phyloP scores from a whole-genome alignment of 2,888 invertebrate genomes.

The Dasypogon diadema region DNA sequence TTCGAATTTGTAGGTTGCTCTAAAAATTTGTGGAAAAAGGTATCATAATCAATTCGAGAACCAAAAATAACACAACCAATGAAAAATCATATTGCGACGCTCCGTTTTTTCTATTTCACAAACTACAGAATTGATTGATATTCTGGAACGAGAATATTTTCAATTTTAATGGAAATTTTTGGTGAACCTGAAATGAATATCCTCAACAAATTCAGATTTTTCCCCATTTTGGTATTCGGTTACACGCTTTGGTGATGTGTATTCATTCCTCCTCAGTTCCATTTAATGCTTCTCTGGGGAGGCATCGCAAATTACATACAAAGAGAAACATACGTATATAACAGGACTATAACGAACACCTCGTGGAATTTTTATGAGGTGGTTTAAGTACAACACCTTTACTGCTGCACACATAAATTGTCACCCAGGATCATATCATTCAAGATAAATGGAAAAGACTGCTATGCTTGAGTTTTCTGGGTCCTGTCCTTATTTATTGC shows the following conservation, averaged over 20 bases:
- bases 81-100: no score
- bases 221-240: constrained; percentile 14
- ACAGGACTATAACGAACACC: constrained; percentile 15
- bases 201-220: neutral
- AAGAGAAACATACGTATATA: constrained; percentile 22
- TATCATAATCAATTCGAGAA: no score
- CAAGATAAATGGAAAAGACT: constrained; percentile 47
- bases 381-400: constrained; percentile 47
- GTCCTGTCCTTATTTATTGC: constrained; percentile 32
- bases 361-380: constrained; percentile 44
- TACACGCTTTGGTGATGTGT: constrained; percentile 11
- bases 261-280: constrained; percentile 20
- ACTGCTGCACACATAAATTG: constrained; percentile 27
- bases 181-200: neutral
- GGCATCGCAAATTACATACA: constrained; percentile 22
- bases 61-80: no score
- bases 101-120: no score
- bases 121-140: no score
- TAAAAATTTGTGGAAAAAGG: no score
- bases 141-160: no score
- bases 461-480: constrained; percentile 24
- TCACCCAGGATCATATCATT: constrained; percentile 39
- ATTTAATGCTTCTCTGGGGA: constrained; percentile 21
- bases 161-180: neutral
- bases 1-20: no score